phyloP scores from a whole-genome alignment of 37 sponge, comb jelly and placozoan genomes.

The Diacarnus erythraeanus region DNA sequence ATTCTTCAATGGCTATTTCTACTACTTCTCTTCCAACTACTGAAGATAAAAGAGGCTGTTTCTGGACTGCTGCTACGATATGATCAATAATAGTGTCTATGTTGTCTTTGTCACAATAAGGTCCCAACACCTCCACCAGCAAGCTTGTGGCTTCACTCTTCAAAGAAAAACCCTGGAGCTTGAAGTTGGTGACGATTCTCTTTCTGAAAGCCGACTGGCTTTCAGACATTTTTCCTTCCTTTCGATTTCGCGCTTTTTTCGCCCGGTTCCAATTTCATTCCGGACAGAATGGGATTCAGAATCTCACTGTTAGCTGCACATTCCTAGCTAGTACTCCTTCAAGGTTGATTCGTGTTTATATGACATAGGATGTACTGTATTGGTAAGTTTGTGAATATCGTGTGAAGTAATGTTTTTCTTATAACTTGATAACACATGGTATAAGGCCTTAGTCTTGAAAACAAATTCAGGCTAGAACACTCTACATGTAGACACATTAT shows the following conservation, averaged over 20 bases:
- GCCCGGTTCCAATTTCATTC: not conserved
- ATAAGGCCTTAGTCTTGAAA: too few relatives aligned
- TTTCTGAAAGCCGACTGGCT: slow-evolving; percentile 16
- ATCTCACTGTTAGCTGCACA: not conserved
- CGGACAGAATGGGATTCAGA: not conserved
- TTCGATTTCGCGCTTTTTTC: not conserved
- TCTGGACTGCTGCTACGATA: slow-evolving; percentile 75
- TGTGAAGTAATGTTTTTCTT: too few relatives aligned
- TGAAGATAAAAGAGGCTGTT: slow-evolving; percentile 59
- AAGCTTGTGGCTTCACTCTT: slow-evolving; percentile 55
- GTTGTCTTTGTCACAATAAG: slow-evolving; percentile 32
- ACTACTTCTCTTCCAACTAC: slow-evolving; percentile 50
- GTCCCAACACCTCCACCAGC: slow-evolving; percentile 56
- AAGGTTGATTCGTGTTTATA: too few relatives aligned
- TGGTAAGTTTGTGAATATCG: too few relatives aligned
- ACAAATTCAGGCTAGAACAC: too few relatives aligned
- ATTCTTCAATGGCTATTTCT: slow-evolving; percentile 71
- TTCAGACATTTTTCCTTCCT: not conserved
- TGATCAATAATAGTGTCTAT: slow-evolving; percentile 59
- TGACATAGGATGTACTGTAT: too few relatives aligned
- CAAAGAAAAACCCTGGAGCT: slow-evolving; percentile 72
- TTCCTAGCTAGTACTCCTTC: too few relatives aligned
- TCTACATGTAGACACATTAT: too few relatives aligned
- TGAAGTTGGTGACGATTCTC: slow-evolving; percentile 60
- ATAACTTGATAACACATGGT: too few relatives aligned